A percentile compares a stretch with the other conserved stretches of the same genome.
Evolutionary conservation across 1,140 invertebrate species (phyloP).

Genomic region (Tribolium castaneum): DNA sequence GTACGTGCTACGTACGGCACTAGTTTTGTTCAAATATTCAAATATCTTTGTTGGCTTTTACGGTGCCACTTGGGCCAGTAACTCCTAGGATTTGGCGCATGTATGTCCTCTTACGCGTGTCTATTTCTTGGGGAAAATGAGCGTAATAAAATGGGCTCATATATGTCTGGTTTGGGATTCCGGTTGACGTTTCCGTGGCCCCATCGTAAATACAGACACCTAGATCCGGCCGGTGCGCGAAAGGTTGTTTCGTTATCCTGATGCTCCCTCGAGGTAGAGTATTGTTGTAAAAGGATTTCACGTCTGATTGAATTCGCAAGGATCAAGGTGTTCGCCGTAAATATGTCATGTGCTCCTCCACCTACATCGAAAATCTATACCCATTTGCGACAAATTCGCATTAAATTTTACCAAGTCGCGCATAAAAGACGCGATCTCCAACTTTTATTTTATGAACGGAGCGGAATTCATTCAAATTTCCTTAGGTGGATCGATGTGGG

Average conservation of each 20-base stretch:
- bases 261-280: slow-evolving; percentile 5
- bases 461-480: slow-evolving; percentile 20
- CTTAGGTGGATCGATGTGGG: background rate
- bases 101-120: background rate
- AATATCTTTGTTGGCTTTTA: background rate
- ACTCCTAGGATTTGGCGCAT: background rate
- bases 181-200: slow-evolving; percentile 14
- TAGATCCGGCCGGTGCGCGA: slow-evolving; percentile 11
- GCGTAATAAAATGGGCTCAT: slow-evolving; percentile 39
- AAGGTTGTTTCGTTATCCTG: background rate
- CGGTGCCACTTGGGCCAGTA: background rate
- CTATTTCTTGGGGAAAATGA: slow-evolving; percentile 29
- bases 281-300: slow-evolving; percentile 40
- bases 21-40: background rate
- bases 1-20: no score
- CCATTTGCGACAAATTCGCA: slow-evolving; percentile 8
- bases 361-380: background rate
- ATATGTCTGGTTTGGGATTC: slow-evolving; percentile 31
- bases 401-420: slow-evolving; percentile 21
- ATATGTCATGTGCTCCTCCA: slow-evolving; percentile 11
- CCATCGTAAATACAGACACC: slow-evolving; percentile 30
- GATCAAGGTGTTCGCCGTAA: slow-evolving; percentile 24
- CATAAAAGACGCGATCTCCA: slow-evolving; percentile 9
- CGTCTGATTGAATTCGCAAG: slow-evolving; percentile 37
- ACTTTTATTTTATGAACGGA: slow-evolving; percentile 16